Evolutionary conservation across 2,888 invertebrate genomes (phyloP).

Genomic region (Malthinus flaveolus): DNA sequence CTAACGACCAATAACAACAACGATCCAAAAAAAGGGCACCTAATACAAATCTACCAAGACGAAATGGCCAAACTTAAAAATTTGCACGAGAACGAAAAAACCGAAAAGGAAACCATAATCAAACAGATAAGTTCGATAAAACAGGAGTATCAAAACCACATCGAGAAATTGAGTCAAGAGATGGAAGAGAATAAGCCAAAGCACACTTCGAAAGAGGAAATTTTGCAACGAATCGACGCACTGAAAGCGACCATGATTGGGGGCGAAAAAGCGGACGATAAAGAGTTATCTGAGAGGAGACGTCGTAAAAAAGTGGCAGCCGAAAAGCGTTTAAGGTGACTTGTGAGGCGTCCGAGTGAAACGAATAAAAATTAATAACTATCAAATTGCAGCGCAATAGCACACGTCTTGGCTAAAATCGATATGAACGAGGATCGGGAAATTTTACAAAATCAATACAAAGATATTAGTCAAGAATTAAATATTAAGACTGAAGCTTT

Average conservation of each 20-base stretch:
- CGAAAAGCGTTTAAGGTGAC: slow-evolving; percentile 61
- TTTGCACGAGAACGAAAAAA: slow-evolving; percentile 51
- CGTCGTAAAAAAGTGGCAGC: slow-evolving; percentile 70
- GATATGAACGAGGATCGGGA: slow-evolving; percentile 72
- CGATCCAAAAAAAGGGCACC: slow-evolving; percentile 46
- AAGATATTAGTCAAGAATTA: slow-evolving; percentile 78
- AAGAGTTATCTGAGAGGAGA: slow-evolving; percentile 69
- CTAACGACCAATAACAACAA: slow-evolving; percentile 33
- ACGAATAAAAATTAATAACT: slow-evolving; percentile 4
- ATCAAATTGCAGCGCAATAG: slow-evolving; percentile 55
- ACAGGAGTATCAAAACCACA: slow-evolving; percentile 60
- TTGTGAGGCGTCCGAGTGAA: too few species aligned
- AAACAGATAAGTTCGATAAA: slow-evolving; percentile 59
- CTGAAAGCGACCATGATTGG: slow-evolving; percentile 78
- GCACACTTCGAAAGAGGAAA: slow-evolving; percentile 56
- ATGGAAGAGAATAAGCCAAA: slow-evolving; percentile 59
- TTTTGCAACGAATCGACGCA: slow-evolving; percentile 53
- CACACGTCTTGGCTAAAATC: slow-evolving; percentile 61
- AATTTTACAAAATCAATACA: slow-evolving; percentile 73
- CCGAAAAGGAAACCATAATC: slow-evolving; percentile 51
- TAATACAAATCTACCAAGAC: slow-evolving; percentile 59
- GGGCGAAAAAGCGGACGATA: slow-evolving; percentile 75
- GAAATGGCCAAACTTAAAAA: slow-evolving; percentile 56
- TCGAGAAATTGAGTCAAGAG: slow-evolving; percentile 63
- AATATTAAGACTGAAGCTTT: slow-evolving; percentile 69